Evolutionary conservation across 2,113 vertebrate genomes (phyloP), one percentile per base, ranked within the genome.

Genomic region (Brachyistius frenatus): DNA sequence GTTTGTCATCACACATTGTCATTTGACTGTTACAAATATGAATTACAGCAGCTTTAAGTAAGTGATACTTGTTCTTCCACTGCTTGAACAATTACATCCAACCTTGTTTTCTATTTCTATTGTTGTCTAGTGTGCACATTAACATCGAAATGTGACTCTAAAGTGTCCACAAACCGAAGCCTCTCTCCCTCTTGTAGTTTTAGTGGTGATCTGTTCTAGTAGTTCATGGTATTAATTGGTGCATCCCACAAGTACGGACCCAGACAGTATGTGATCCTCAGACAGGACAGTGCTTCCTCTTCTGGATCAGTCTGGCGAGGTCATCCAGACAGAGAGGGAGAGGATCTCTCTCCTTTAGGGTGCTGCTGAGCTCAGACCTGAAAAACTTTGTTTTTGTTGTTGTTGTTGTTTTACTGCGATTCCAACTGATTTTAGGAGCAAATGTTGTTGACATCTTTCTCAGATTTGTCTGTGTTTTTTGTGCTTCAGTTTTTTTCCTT

Each of bases 71-170:
- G 5, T 44, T 73, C 8, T 30, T 52, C 41, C 35, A 35, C 23
- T 6, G n/a, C 23, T 71, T 35, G 3, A 78, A 31, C 13, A 44
- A 61, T 76, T 30, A 64, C 36, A 49, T 61, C 4, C 36, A 37
- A 1, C 1, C 0, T 11, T 70, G 5, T 49, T 72, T 66, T 23
- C 23, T 23, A 23, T 23, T 23, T 23, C 23, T 23, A 23, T 23
- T 23, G 23, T 23, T 23, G 23, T 95, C 95, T 95, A 82, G 73
- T 91, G 91, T 93, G 92, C 92, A 94, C 94, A 94, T 94, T 87
- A 93, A 94, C 92, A 88, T 91, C 88, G 92, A 73, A 91, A 83
- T 78, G 66, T 70, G 55, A 35, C 66, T 47, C 41, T 74, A 14
- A 57, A 44, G 67, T 47, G 49, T 73, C 44, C 62, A 55, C 37